Percentiles rank a stretch among this genome's conserved stretches.
phyloP scores from a whole-genome alignment of 1,140 invertebrate genomes.

The Littorina saxatilis region DNA sequence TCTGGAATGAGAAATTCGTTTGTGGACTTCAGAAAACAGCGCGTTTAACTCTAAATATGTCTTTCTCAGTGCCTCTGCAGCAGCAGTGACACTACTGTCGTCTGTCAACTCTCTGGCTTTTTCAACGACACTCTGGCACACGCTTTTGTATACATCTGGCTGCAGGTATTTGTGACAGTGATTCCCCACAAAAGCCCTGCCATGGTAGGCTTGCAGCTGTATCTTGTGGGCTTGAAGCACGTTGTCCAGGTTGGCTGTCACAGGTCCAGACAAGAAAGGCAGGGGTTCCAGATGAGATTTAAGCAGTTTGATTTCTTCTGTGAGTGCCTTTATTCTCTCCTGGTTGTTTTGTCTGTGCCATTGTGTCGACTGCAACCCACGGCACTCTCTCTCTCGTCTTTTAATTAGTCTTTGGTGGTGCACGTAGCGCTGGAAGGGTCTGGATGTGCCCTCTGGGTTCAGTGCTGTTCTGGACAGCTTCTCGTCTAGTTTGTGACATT shows the following conservation, averaged over 20 bases:
- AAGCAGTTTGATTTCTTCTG: neutral
- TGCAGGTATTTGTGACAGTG: slow-evolving; percentile 36
- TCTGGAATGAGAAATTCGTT: neutral
- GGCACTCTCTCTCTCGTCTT: too few species aligned
- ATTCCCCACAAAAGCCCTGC: neutral
- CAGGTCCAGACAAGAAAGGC: slow-evolving; percentile 17
- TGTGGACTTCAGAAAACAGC: neutral
- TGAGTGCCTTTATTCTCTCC: neutral
- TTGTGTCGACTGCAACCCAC: too few species aligned
- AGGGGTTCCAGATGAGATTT: too few species aligned
- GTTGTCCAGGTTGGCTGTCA: neutral
- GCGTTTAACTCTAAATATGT: neutral
- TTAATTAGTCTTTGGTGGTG: too few species aligned
- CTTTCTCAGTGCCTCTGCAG: neutral
- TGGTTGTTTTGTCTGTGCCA: neutral
- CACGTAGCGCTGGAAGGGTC: too few species aligned
- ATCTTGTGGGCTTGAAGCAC: neutral
- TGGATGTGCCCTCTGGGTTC: too few species aligned
- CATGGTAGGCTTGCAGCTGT: neutral
- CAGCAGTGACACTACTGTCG: neutral
- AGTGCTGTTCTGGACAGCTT: too few species aligned
- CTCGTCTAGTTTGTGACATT: too few species aligned
- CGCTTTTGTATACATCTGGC: neutral
- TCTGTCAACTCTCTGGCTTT: neutral
- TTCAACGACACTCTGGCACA: neutral